These are phyloP conservation scores for Globia sparganii DNA, from an alignment of 2,888 invertebrate genomes.

Conservation along the genomic window DNA sequence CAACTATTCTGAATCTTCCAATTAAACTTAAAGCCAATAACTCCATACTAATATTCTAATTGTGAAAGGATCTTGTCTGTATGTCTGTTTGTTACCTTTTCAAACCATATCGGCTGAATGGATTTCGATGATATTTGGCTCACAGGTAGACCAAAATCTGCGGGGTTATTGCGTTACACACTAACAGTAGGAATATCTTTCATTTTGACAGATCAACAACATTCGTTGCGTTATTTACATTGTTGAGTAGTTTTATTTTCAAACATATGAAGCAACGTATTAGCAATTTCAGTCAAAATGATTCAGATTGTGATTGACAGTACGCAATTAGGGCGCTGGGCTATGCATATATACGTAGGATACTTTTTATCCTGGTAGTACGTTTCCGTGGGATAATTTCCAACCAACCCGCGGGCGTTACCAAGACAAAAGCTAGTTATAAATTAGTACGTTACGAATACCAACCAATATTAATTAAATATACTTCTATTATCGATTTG, in stretches of 20 bases:
- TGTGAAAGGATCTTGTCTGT: too few species aligned
- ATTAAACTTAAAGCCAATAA: too few species aligned
- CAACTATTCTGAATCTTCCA: background rate
- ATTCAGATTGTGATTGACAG: background rate
- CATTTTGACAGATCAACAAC: too few species aligned
- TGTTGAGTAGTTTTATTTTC: too few species aligned
- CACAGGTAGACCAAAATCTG: background rate
- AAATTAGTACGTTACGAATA: background rate
- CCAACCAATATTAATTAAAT: background rate
- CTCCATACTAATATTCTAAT: too few species aligned
- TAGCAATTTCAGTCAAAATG: too few species aligned
- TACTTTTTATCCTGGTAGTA: background rate
- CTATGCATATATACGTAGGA: background rate
- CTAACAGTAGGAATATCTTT: too few species aligned
- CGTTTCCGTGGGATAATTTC: background rate
- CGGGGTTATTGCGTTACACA: too few species aligned
- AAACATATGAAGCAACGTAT: too few species aligned
- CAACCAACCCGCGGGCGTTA: fast-evolving
- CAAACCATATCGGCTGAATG: too few species aligned
- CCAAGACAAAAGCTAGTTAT: background rate
- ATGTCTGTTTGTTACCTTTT: background rate
- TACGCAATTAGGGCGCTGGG: background rate
- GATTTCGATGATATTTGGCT: background rate
- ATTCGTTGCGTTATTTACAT: too few species aligned
- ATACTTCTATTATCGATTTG: too few species aligned